A percentile compares a stretch with the other conserved stretches of the same genome.
These are phyloP conservation scores for Oscheius sp. DNA, from an alignment of 2,888 invertebrate species.

Conservation along the genomic window DNA sequence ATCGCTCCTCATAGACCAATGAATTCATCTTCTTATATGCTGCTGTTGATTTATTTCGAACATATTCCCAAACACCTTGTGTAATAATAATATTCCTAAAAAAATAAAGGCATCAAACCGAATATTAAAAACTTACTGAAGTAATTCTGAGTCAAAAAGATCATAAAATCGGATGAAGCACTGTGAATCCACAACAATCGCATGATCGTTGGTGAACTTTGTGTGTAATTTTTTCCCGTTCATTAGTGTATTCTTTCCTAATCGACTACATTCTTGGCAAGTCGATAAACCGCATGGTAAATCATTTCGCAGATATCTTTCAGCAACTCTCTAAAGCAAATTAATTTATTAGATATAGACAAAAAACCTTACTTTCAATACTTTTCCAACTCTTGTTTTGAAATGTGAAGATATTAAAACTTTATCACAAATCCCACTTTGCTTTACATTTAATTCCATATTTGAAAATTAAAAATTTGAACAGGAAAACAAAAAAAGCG, in stretches of 20 bases:
- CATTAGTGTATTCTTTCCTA: conserved; percentile 39
- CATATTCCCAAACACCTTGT: conserved; percentile 63
- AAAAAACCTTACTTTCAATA: conserved; percentile 44
- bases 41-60: conserved; percentile 81
- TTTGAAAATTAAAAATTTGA: conserved; percentile 2
- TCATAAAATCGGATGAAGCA: conserved; percentile 60
- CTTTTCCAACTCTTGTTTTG: conserved; percentile 50
- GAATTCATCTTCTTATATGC: conserved; percentile 84
- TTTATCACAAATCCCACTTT: conserved; percentile 55
- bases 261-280: conserved; percentile 32
- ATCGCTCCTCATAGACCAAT: conserved; percentile 78
- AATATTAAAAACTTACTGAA: conserved; percentile 47
- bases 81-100: conserved; percentile 57
- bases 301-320: conserved; percentile 65
- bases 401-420: conserved; percentile 45
- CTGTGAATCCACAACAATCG: conserved; percentile 57
- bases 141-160: conserved; percentile 57
- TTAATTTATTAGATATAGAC: no score
- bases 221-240: conserved; percentile 7
- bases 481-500: no score
- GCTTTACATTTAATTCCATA: conserved; percentile 60
- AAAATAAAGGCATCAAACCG: neutral
- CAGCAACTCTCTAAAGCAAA: conserved; percentile 56
- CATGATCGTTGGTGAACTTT: conserved; percentile 23
- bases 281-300: conserved; percentile 57